phyloP scores from a whole-genome alignment of 2,888 invertebrate genomes.

The Heteromyza rotundicornis region DNA sequence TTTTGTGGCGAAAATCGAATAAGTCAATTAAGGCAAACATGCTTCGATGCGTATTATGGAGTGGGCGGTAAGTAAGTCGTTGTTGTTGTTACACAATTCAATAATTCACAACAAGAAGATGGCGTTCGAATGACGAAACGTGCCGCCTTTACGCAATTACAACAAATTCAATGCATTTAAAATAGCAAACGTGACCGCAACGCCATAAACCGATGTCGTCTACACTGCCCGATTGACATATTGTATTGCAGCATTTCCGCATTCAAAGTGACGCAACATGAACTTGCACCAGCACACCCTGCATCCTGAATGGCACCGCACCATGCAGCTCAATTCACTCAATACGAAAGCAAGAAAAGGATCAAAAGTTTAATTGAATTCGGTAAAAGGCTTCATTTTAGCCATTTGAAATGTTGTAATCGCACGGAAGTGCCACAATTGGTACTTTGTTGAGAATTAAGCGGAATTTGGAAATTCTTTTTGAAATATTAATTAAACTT shows the following conservation, averaged over 20 bases:
- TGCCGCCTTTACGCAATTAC: too few species aligned
- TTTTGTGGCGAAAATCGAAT: background rate
- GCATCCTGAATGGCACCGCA: background rate
- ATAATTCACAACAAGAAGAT: too few species aligned
- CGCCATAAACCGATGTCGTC: background rate
- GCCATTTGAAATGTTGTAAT: background rate
- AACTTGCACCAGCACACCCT: too few species aligned
- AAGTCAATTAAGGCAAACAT: background rate
- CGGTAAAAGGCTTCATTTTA: background rate
- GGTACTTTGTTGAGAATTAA: too few species aligned
- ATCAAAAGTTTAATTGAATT: slow-evolving; percentile 39
- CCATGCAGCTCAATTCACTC: background rate
- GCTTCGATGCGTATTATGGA: too few species aligned
- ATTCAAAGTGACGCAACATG: background rate
- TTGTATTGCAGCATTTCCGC: slow-evolving; percentile 3
- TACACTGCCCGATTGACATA: too few species aligned
- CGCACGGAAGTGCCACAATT: background rate
- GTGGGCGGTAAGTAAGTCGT: too few species aligned
- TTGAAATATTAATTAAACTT: too few species aligned
- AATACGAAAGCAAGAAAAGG: slow-evolving; percentile 4
- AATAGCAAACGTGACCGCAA: slow-evolving; percentile 13
- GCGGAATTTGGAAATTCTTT: too few species aligned
- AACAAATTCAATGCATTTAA: too few species aligned
- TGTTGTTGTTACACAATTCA: too few species aligned
- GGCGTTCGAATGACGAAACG: too few species aligned